phyloP scores from a whole-genome alignment of 2,797 vertebrate species.

The Coccyzus lansbergi region DNA sequence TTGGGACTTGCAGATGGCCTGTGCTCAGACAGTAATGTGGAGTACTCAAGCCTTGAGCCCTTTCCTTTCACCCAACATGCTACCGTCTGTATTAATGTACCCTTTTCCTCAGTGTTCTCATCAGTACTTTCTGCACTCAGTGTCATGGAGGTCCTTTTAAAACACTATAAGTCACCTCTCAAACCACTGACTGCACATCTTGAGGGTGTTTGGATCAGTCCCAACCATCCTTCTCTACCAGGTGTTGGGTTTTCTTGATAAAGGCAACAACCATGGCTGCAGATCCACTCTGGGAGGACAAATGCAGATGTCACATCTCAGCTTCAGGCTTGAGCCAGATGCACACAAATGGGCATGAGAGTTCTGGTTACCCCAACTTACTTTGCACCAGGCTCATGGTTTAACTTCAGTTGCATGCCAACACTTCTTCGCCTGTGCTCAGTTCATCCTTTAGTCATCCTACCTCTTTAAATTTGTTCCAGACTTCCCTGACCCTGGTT shows the following conservation, averaged over 20 bases:
- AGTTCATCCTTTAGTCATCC: not conserved
- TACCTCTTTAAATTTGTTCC: constrained; percentile 60
- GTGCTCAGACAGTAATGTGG: not conserved
- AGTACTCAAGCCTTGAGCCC: not conserved
- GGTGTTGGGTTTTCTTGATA: not conserved
- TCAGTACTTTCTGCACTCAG: not conserved
- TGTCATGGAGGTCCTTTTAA: not conserved
- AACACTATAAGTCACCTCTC: not conserved
- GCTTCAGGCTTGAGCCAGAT: not conserved
- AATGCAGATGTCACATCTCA: not conserved
- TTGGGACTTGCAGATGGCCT: not conserved
- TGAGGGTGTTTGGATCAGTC: not conserved
- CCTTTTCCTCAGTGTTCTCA: not conserved
- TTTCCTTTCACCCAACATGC: not conserved
- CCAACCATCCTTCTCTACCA: not conserved
- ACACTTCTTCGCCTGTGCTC: not conserved
- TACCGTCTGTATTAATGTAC: not conserved
- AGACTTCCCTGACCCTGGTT: constrained; percentile 61
- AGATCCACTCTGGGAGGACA: not conserved
- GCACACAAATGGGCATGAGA: fast-evolving
- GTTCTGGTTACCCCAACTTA: not conserved
- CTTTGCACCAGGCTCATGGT: not conserved
- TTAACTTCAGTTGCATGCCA: not conserved
- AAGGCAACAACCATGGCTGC: not conserved
- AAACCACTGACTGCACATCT: not conserved